phyloP scores from a whole-genome alignment of 2,888 invertebrate genomes.

The Hydriomena furcata region DNA sequence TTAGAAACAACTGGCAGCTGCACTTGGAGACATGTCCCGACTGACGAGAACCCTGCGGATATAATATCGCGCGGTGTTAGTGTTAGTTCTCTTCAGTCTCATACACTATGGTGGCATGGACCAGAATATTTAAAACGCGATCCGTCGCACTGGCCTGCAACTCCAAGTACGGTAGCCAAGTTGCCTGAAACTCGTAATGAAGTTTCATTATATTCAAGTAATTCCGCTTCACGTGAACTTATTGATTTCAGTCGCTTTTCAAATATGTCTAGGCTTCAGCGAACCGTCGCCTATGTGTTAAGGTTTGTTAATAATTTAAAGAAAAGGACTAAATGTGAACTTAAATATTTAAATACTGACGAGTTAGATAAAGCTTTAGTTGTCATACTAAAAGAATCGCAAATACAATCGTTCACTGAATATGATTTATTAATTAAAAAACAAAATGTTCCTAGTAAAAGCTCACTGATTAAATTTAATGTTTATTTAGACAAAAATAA shows the following conservation, averaged over 20 bases:
- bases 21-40: slow-evolving; percentile 36
- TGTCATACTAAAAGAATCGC: slow-evolving; percentile 3
- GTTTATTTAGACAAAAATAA: slow-evolving; percentile 3
- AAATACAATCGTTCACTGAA: slow-evolving; percentile 6
- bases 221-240: background rate
- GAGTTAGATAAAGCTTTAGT: slow-evolving; percentile 9
- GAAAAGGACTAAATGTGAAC: background rate
- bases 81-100: background rate
- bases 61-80: slow-evolving; percentile 8
- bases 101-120: slow-evolving; percentile 3
- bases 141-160: slow-evolving; percentile 11
- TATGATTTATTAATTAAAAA: background rate
- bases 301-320: slow-evolving; percentile 11
- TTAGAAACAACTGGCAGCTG: slow-evolving; percentile 31
- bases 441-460: background rate
- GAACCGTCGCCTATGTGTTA: slow-evolving; percentile 11
- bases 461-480: slow-evolving; percentile 1
- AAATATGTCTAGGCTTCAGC: slow-evolving; percentile 12
- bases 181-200: background rate
- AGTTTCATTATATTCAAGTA: background rate
- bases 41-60: slow-evolving; percentile 11
- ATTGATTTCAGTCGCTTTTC: slow-evolving; percentile 5
- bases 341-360: slow-evolving; percentile 2
- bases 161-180: background rate
- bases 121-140: background rate